Percentiles rank a stretch among this genome's conserved stretches.
These are phyloP conservation scores for Julus scanicus DNA, from an alignment of 2,888 invertebrate species.

Conservation along the genomic window DNA sequence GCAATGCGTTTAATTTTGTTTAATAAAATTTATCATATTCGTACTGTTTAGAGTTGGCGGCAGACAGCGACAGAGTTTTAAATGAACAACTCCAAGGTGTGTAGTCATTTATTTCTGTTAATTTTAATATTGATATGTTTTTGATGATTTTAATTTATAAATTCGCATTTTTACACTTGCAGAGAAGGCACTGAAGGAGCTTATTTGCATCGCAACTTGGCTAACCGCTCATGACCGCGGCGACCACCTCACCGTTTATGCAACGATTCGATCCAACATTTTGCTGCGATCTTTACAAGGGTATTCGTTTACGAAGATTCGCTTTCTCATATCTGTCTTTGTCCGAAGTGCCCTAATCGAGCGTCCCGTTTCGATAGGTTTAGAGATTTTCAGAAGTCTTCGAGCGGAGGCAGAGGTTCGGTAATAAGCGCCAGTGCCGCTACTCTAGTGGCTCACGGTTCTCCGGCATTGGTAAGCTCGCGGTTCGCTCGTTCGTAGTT, in stretches of 20 bases:
- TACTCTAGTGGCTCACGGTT: constrained; percentile 60
- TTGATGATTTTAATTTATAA: background rate
- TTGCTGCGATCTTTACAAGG: constrained; percentile 74
- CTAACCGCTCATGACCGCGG: constrained; percentile 79
- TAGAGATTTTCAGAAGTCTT: constrained; percentile 66
- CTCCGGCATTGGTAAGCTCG: constrained; percentile 64
- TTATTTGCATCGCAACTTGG: constrained; percentile 87
- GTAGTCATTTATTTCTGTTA: no score
- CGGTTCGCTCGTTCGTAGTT: no score
- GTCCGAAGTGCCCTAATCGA: no score
- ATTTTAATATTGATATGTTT: no score
- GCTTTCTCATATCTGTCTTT: no score
- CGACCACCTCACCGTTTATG: constrained; percentile 77
- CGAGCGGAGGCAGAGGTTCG: constrained; percentile 62
- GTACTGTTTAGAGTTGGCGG: constrained; percentile 43
- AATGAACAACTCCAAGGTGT: constrained; percentile 54
- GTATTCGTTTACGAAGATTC: constrained; percentile 60
- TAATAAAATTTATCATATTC: background rate
- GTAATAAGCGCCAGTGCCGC: constrained; percentile 60
- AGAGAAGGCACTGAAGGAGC: constrained; percentile 68
- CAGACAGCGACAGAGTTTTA: constrained; percentile 44
- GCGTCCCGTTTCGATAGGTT: constrained; percentile 61
- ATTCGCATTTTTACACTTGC: background rate
- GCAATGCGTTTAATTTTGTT: background rate
- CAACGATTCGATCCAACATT: constrained; percentile 70